These are phyloP conservation scores for Naja naja DNA, from an alignment of 2,113 vertebrate species.

Conservation along the genomic window DNA sequence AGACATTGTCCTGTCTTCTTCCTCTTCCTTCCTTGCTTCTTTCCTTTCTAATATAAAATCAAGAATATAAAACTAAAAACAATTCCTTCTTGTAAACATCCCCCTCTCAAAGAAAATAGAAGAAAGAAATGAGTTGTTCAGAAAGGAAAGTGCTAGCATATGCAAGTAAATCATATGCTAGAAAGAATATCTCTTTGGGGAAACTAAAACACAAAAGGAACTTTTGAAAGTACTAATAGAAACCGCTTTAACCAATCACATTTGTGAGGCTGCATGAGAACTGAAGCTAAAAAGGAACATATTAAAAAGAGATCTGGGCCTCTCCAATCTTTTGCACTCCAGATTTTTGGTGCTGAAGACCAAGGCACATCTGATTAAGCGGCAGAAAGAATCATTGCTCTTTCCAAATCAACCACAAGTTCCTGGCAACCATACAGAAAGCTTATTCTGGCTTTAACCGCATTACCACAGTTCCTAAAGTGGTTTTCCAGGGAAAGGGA, in stretches of 20 bases:
- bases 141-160: constrained; percentile 17
- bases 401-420: constrained; percentile 61
- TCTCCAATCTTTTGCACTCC: constrained; percentile 5
- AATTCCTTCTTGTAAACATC: constrained; percentile 13
- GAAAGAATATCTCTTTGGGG: constrained; percentile 21
- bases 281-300: constrained; percentile 17
- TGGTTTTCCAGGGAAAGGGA: constrained; percentile 40
- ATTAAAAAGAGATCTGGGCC: constrained; percentile 40
- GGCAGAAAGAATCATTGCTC: constrained; percentile 52
- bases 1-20: background rate
- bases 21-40: background rate
- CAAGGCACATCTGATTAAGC: constrained; percentile 50
- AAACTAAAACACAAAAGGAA: constrained; percentile 18
- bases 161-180: background rate
- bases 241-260: background rate
- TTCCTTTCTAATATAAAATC: constrained; percentile 17
- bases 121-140: background rate
- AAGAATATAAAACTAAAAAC: background rate
- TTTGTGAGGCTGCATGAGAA: background rate
- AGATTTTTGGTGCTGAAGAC: constrained; percentile 33
- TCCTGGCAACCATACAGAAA: constrained; percentile 57
- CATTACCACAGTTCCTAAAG: constrained; percentile 38
- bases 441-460: constrained; percentile 49
- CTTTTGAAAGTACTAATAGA: constrained; percentile 5
- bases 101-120: background rate